Evolutionary conservation across 2,797 vertebrate species (phyloP), one percentile per base, ranked within the genome.

Genomic region (Acanthiza pusilla): DNA sequence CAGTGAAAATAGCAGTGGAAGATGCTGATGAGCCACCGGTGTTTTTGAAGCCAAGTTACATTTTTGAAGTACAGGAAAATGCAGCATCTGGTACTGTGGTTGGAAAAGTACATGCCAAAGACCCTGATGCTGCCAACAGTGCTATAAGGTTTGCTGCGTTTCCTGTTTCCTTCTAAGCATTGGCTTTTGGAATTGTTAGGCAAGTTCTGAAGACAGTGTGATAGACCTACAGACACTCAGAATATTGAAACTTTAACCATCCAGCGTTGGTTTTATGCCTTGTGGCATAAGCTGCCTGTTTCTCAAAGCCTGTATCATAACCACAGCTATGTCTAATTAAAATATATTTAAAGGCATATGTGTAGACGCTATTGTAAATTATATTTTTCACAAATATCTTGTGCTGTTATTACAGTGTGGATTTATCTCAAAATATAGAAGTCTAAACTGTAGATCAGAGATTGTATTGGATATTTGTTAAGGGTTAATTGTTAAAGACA

Each of bases 51-150:
- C 97, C 98, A 60, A 97, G 97, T 94, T 99, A 99, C 53, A 98
- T 97, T 30, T 99, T 99, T 9, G 99, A 99, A 98, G 99, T 99
- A 42, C 98, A 99, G 95, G 99, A 99, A 96, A 99, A 99, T 8
- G 98, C 98, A 27, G 98, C 98, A 4, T 97, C 98, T 72, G 99
- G 99, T 71, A 99, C 99, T 19, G 85, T 96, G 94, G 99, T 99
- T 94, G 99, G 99, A 40, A 98, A 98, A 89, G 99, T 99, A 29
- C 99, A 99, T 66, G 99, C 99, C 97, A 99, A 99, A 98, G 99
- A 99, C 96, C 99, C 99, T 0, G 99, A 99, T 79, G 98, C 98
- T 81, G 99, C 99, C 92, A 99, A 99, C 97, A 99, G 98, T 66
- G 98, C 98, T 18, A 98, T 99, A 97, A 99, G 99, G 99, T 99